Evolutionary conservation across 2,113 vertebrate genomes (phyloP), one percentile per base, ranked within the genome.

Genomic region (Myxocyprinus asiaticus): DNA sequence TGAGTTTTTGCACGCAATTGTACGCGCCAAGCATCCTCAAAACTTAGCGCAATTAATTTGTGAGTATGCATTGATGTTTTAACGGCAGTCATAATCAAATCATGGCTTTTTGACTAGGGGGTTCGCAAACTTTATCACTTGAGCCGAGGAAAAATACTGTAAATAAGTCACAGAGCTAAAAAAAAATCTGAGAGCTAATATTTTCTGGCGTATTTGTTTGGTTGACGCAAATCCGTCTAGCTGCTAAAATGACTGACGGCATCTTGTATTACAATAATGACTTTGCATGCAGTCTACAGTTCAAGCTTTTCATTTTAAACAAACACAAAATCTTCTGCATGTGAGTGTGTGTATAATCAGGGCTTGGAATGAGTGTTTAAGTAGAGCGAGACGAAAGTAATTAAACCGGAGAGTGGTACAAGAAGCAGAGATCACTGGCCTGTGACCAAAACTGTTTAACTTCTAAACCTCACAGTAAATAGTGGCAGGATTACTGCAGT

Each of bases 361-460:
- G 75, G 7, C 64, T 74, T 58, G 59, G 79, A 71, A 58, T 78
- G 53, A 71, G 51, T 78, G 53, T 68, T 53, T 76, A 77, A 84
- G 44, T 55, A 77, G 61, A 81, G 50, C 12, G 56, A 75, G 67
- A 80, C 79, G 68, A 79, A 79, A 77, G 78, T 83, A 82, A 86
- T 86, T 84, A 85, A 85, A 86, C 85, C 50, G 51, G 70, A 81
- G 78, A 55, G 69, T 44, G 55, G 67, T 75, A 67, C 44, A 79
- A 42, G 71, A 79, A 74, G 64, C 45, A 59, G 75, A 53, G 66
- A 61, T 53, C 50, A 51, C 43, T 66, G 55, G 56, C 51, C 77
- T 66, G 63, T 83, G 55, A 74, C 78, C 50, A 71, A 71, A 56
- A 70, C 62, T 53, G 77, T 76, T 83, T 72, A 58, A 64, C 63